Conservation (phyloP, 2,888 invertebrate species). For the Thyatira batis region DNA sequence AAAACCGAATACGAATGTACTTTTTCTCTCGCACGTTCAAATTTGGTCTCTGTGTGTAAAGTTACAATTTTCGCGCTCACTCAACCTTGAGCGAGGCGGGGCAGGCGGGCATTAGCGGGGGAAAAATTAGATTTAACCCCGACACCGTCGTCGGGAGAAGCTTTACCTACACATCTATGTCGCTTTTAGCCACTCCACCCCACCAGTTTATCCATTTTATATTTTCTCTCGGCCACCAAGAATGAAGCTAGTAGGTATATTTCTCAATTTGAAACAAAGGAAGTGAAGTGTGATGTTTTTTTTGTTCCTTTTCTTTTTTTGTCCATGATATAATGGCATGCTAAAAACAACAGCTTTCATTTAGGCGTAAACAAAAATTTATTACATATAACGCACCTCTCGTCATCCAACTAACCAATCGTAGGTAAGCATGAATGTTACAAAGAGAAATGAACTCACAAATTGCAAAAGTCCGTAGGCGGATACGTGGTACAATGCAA, state of each 20-base stretch:
- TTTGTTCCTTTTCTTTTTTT: not conserved
- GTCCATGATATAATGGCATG: not conserved
- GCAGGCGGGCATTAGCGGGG: constrained; percentile 65
- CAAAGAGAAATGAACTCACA: not conserved
- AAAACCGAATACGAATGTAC: constrained; percentile 27
- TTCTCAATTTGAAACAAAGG: constrained; percentile 53
- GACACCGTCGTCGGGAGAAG: constrained; percentile 53
- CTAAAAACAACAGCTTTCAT: no score
- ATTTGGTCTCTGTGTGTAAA: constrained; percentile 42
- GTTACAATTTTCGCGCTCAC: constrained; percentile 71
- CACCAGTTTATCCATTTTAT: constrained; percentile 62
- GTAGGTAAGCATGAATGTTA: not conserved
- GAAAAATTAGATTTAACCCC: constrained; percentile 78
- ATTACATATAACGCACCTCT: no score
- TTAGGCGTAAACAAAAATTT: not conserved
- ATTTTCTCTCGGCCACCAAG: constrained; percentile 50
- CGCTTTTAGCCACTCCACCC: constrained; percentile 56
- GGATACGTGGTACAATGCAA: constrained; percentile 23
- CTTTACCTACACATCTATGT: constrained; percentile 54
- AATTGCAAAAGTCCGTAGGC: not conserved
- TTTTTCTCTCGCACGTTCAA: constrained; percentile 25
- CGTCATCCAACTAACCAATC: not conserved
- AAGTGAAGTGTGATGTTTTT: constrained; percentile 23
- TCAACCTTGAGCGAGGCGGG: constrained; percentile 61
- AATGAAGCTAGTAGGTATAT: constrained; percentile 42